phyloP scores from a whole-genome alignment of 2,888 invertebrate species.

The Linnaemya vulpina region DNA sequence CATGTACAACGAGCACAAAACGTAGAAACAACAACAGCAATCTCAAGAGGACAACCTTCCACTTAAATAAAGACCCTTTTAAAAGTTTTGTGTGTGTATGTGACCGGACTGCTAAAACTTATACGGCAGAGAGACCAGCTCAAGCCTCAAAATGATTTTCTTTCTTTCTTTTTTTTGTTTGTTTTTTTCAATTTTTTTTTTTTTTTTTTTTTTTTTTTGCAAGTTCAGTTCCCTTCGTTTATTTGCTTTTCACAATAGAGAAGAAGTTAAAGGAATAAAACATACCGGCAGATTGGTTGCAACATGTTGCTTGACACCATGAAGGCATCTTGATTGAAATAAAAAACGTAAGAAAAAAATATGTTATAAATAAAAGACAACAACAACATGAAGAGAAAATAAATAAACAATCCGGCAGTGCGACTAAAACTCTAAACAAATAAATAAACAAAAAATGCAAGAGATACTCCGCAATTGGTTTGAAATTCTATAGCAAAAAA shows the following conservation, averaged over 20 bases:
- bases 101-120: constrained; percentile 13
- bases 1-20: background rate
- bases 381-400: background rate
- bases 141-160: background rate
- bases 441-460: constrained; percentile 12
- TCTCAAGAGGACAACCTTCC: constrained; percentile 27
- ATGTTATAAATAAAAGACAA: background rate
- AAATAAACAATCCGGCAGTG: constrained; percentile 35
- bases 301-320: constrained; percentile 57
- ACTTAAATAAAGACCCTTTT: constrained; percentile 31
- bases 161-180: background rate
- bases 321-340: constrained; percentile 49
- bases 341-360: background rate
- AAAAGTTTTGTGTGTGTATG: background rate
- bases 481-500: background rate
- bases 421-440: background rate
- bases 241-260: constrained; percentile 30
- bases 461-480: background rate
- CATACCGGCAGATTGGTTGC: constrained; percentile 39
- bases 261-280: constrained; percentile 37
- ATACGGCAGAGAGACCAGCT: constrained; percentile 8
- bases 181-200: no score
- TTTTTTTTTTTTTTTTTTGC: constrained; percentile 27
- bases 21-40: background rate
- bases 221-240: background rate